These are phyloP conservation scores for Trichopria drosophilae DNA, from an alignment of 2,888 invertebrate species.

Conservation along the genomic window DNA sequence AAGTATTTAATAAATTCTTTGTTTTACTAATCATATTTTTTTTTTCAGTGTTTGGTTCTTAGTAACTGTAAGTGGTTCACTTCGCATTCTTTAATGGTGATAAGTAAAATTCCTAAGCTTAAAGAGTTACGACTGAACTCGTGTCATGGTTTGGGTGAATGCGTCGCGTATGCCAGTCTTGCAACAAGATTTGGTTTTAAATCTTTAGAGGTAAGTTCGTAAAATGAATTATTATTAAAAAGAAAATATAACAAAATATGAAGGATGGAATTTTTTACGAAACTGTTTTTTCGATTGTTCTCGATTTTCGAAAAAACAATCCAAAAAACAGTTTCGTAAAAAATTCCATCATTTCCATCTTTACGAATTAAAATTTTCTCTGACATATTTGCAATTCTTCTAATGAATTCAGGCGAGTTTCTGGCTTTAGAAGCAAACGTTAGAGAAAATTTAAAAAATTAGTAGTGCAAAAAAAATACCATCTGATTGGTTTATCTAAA, in stretches of 20 bases:
- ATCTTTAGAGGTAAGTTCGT: conserved; percentile 60
- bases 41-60: conserved; percentile 68
- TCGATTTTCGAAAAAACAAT: too few species aligned
- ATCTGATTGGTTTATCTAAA: too few species aligned
- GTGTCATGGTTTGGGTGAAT: conserved; percentile 70
- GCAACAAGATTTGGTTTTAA: conserved; percentile 74
- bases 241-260: conserved; percentile 1
- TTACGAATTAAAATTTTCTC: too few species aligned
- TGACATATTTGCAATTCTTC: too few species aligned
- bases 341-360: too few species aligned
- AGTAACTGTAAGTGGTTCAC: conserved; percentile 76
- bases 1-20: conserved; percentile 22
- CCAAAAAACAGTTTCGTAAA: too few species aligned
- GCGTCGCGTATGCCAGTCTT: conserved; percentile 76
- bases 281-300: too few species aligned
- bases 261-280: too few species aligned
- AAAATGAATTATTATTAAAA: conserved; percentile 4
- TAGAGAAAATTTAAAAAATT: too few species aligned
- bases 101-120: conserved; percentile 71
- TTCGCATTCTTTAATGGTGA: conserved; percentile 71
- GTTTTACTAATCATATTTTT: conserved; percentile 21
- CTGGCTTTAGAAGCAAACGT: too few species aligned
- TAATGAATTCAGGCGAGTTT: too few species aligned
- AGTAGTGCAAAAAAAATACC: too few species aligned
- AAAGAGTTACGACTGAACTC: conserved; percentile 67